Percentiles rank a stretch among this genome's conserved stretches.
phyloP scores from a whole-genome alignment of 1,140 invertebrate species.

The Apis florea region DNA sequence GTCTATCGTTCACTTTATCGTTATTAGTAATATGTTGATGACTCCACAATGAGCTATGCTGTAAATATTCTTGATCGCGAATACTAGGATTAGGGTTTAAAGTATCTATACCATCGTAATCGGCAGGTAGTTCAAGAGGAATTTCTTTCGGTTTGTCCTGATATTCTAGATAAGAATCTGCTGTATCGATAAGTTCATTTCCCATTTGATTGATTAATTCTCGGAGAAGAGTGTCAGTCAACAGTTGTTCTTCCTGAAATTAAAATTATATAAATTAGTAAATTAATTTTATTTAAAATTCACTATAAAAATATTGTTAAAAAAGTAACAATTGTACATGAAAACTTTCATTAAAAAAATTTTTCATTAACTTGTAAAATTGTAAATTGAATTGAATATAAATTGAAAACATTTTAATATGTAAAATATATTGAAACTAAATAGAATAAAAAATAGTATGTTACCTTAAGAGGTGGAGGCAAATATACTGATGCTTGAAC shows the following conservation, averaged over 20 bases:
- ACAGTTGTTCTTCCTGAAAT: slow-evolving; percentile 71
- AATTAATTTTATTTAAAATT: neutral
- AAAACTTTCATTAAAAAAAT: too few relatives aligned
- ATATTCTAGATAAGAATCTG: slow-evolving; percentile 84
- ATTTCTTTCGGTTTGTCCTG: slow-evolving; percentile 83
- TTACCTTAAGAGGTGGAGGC: slow-evolving; percentile 67
- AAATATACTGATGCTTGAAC: slow-evolving; percentile 62
- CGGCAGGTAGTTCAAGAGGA: slow-evolving; percentile 76
- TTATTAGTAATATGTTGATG: slow-evolving; percentile 90
- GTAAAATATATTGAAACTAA: too few relatives aligned
- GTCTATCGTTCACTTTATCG: slow-evolving; percentile 69
- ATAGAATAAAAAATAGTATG: neutral
- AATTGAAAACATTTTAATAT: neutral
- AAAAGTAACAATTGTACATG: too few relatives aligned
- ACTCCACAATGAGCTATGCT: slow-evolving; percentile 93
- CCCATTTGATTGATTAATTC: slow-evolving; percentile 87
- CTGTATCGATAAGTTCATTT: slow-evolving; percentile 84
- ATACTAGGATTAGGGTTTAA: slow-evolving; percentile 86
- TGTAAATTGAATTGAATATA: neutral
- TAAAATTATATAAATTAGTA: neutral
- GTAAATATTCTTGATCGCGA: slow-evolving; percentile 93
- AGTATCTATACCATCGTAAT: slow-evolving; percentile 84
- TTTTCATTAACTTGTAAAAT: too few relatives aligned
- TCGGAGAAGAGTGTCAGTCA: slow-evolving; percentile 84
- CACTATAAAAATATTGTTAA: too few relatives aligned